Percentiles rank a stretch among this genome's conserved stretches.
These are phyloP conservation scores for Heterocephalus glaber DNA, from an alignment of 2,113 vertebrate genomes.

Conservation along the genomic window DNA sequence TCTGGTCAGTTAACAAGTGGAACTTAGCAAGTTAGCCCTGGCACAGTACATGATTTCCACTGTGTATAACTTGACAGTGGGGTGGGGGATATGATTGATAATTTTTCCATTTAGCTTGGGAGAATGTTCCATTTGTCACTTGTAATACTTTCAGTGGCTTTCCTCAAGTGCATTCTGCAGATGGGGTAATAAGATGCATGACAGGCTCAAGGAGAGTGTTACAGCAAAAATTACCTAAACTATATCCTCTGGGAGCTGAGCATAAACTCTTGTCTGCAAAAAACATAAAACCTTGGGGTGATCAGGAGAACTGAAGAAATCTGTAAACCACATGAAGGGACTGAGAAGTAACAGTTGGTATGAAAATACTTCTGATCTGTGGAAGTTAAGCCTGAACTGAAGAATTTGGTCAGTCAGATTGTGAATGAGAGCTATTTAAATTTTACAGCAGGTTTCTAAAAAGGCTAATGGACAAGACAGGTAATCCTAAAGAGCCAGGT, in stretches of 20 bases:
- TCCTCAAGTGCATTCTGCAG: conserved; percentile 65
- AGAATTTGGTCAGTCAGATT: not conserved
- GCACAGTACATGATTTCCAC: conserved; percentile 34
- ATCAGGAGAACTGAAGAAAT: not conserved
- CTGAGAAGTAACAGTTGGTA: not conserved
- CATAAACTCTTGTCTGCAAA: not conserved
- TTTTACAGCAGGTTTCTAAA: not conserved
- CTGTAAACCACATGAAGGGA: not conserved
- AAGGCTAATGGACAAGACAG: not conserved
- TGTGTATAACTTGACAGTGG: not conserved
- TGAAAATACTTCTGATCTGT: not conserved
- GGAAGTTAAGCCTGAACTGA: not conserved
- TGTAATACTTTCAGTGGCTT: conserved; percentile 67
- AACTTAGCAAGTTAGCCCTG: conserved; percentile 55
- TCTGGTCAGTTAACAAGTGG: not conserved
- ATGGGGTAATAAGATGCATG: conserved; percentile 34
- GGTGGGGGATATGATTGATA: not conserved
- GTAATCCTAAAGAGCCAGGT: conserved; percentile 7
- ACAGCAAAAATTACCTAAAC: conserved; percentile 53
- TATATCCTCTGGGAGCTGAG: conserved; percentile 2
- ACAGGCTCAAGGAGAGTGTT: conserved; percentile 27
- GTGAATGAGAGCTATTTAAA: not conserved
- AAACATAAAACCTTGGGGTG: conserved; percentile 42
- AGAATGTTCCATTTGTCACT: conserved; percentile 73
- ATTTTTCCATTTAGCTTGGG: conserved; percentile 67